Evolutionary conservation across 2,888 invertebrate genomes (phyloP), one percentile per base, ranked within the genome.

Genomic region (Trissolcus brochymenae): DNA sequence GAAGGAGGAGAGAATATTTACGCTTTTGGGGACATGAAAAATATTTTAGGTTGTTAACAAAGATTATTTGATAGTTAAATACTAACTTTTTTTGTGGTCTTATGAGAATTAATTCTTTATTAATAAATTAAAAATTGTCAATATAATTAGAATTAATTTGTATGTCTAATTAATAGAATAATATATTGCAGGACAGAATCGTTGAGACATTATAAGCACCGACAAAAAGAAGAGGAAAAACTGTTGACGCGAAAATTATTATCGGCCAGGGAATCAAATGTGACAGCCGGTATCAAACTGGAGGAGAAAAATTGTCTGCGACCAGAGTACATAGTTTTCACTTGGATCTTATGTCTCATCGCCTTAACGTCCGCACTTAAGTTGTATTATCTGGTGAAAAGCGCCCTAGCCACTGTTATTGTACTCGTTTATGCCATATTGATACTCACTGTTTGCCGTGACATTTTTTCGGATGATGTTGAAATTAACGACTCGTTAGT

Each of bases 281-380:
- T 67, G 1, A 80, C 78, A 6, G 25, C 17, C 29, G 64, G 61
- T 1, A 14, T 49, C 6, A 16, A 62, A 9, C 53, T 67, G 9
- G 3, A 54, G 11, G 55, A 49, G 17, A 40, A 62, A 53, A 78
- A 91, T 56, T 95, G 95, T 82, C 90, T 91, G 56, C 92, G 93
- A 81, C 94, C 95, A 0, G 96, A 98, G 89, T 98, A 98, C 86
- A 93, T 97, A 13, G 96, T 98, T 3, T 97, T 97, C 90, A 96
- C 97, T 2, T 97, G 98, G 95, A 94, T 98, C 62, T 90, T 99
- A 16, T 96, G 97, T 83, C 92, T 98, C 85, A 94, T 98, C 49
- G 96, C 97, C 0, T 90, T 97, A 74, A 97, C 98, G 0, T 96
- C 98, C 0, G 97, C 98, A 35, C 91, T 98, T 35, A 97, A 97